Evolutionary conservation across 1,140 invertebrate species (phyloP).

Genomic region (Hylyphantes graminicola): DNA sequence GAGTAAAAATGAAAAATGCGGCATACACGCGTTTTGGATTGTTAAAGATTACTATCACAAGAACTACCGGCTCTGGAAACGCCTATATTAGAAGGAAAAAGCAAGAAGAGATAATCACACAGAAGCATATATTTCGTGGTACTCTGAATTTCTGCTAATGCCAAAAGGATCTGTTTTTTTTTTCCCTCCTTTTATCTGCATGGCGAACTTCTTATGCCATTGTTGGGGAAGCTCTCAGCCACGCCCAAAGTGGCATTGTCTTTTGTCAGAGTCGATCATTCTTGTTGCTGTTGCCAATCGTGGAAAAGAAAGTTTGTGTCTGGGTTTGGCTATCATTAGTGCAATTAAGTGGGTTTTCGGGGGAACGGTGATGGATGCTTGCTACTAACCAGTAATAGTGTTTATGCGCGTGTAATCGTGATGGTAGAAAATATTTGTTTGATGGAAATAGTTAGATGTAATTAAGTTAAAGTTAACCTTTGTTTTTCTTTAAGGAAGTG

Average conservation of each 20-base stretch:
- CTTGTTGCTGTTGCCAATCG: background rate
- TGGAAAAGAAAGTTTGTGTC: too few relatives aligned
- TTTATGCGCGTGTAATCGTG: too few relatives aligned
- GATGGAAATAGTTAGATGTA: too few relatives aligned
- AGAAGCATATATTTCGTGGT: conserved; percentile 13
- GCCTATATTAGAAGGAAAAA: conserved; percentile 24
- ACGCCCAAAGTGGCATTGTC: conserved; percentile 16
- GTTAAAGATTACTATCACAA: conserved; percentile 25
- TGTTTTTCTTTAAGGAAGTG: too few relatives aligned
- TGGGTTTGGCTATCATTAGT: too few relatives aligned
- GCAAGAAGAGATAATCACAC: conserved; percentile 10
- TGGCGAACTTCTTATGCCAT: conserved; percentile 15
- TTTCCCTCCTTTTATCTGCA: conserved; percentile 9
- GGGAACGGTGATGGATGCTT: too few relatives aligned
- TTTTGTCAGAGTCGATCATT: conserved; percentile 36
- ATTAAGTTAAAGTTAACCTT: too few relatives aligned
- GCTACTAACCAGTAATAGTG: too few relatives aligned
- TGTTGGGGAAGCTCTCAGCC: conserved; percentile 18
- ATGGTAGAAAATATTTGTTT: too few relatives aligned
- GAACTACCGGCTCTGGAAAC: conserved; percentile 40
- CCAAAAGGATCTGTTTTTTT: background rate
- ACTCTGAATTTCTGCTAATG: conserved; percentile 19
- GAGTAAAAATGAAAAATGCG: conserved; percentile 27
- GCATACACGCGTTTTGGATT: conserved; percentile 29
- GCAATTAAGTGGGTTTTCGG: too few relatives aligned